Evolutionary conservation across 2,888 invertebrate genomes (phyloP), one percentile per base, ranked within the genome.

Genomic region (Apodemia duryi): DNA sequence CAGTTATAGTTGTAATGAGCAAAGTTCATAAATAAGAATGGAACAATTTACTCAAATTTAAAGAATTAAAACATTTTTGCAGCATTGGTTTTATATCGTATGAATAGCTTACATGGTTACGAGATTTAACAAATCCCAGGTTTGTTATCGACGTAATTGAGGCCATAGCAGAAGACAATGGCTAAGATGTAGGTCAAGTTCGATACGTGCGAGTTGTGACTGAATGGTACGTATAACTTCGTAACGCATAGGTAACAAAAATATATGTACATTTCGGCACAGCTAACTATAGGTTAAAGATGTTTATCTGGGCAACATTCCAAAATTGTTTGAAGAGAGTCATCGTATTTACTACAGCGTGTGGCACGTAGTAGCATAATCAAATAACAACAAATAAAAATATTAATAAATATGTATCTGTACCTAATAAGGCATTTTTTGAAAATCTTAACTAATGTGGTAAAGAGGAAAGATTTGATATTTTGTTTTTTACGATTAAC

Each of bases 161-260:
- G 88, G 88, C 74, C 83, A 54, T 75, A 64, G 68, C 64, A 71
- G 69, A 80, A 88, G 81, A 91, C 90, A 91, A 90, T 90, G 77
- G 85, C 78, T 83, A 43, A 43, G 79, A 87, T 85, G 88, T 90
- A 76, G 88, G 91, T 89, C 90, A 91, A 91, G 90, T 89, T 88
- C 81, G 79, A 66, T 68, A 75, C 73, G 80, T 80, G 78, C 81
- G 43, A 43, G 43, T 11, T 43, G 43, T 11, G 77, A 72, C 78
- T 75, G 74, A 80, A 73, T 75, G 43, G 77, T 79, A 73, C 11
- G 77, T 79, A 73, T 73, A 70, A 73, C 73, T 69, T 73, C 72
- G 78, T 83, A 80, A 84, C 81, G 82, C 82, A 76, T 43, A 11
- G 43, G 11, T 77, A 74, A 73, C 68, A 69, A 69, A 65, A 32